These are phyloP conservation scores for Sphaerodactylus townsendi DNA, from an alignment of 2,113 vertebrate genomes.

Conservation along the genomic window DNA sequence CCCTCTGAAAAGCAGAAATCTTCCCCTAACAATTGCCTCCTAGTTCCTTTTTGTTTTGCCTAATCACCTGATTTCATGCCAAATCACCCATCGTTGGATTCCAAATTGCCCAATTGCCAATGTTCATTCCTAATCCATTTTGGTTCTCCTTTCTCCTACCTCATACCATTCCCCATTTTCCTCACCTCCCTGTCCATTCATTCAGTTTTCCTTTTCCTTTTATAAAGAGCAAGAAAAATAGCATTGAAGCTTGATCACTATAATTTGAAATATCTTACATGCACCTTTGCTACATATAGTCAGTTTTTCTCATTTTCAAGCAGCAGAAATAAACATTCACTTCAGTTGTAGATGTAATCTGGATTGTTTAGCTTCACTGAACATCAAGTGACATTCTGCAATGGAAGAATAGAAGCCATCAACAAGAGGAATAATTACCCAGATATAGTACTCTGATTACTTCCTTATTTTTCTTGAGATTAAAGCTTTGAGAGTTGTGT, in stretches of 20 bases:
- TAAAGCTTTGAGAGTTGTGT: not conserved
- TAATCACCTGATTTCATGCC: too few species aligned
- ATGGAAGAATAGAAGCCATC: not conserved
- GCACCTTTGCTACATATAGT: not conserved
- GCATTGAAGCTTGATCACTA: not conserved
- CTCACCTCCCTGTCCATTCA: too few species aligned
- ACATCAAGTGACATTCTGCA: constrained; percentile 16
- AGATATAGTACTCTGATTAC: not conserved
- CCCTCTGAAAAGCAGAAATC: too few species aligned
- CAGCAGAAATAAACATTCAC: not conserved
- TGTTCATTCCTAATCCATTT: too few species aligned
- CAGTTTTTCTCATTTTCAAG: not conserved
- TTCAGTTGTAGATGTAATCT: not conserved
- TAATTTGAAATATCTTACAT: not conserved
- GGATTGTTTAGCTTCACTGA: constrained; percentile 23
- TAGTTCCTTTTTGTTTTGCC: too few species aligned
- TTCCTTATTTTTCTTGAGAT: constrained; percentile 39
- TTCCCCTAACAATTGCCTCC: too few species aligned
- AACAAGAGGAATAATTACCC: not conserved
- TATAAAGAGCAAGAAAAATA: not conserved
- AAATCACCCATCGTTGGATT: too few species aligned
- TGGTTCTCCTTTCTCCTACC: too few species aligned
- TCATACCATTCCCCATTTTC: too few species aligned
- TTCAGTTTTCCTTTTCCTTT: too few species aligned
- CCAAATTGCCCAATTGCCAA: too few species aligned